phyloP scores from a whole-genome alignment of 1,140 invertebrate genomes.

The Mya arenaria region DNA sequence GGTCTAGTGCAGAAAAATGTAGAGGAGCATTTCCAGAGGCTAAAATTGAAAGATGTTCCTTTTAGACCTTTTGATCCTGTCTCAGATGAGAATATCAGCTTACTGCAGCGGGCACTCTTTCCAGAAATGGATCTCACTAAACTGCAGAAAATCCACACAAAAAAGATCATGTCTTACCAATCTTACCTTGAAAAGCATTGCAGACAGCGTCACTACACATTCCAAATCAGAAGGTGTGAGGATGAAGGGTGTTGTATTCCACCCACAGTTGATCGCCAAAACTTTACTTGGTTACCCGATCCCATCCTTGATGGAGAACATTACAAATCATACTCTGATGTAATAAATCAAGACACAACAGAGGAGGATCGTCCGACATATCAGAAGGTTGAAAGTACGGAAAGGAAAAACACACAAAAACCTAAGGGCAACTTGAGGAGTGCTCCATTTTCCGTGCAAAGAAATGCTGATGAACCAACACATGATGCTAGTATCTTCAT shows the following conservation, averaged over 20 bases:
- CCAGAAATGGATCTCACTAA: too few species aligned
- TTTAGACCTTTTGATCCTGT: too few species aligned
- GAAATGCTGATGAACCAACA: too few species aligned
- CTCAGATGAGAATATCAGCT: too few species aligned
- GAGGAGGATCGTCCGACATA: slow-evolving; percentile 47
- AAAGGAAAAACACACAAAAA: too few species aligned
- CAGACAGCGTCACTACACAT: slow-evolving; percentile 20
- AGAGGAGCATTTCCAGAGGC: slow-evolving; percentile 7
- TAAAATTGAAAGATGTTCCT: slow-evolving; percentile 42
- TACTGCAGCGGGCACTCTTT: too few species aligned
- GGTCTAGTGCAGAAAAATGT: slow-evolving; percentile 2
- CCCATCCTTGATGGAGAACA: slow-evolving; percentile 42
- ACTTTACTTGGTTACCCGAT: slow-evolving; percentile 51
- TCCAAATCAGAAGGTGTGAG: slow-evolving; percentile 51
- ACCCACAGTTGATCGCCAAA: neutral
- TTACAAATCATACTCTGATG: slow-evolving; percentile 45
- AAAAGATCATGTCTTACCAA: too few species aligned
- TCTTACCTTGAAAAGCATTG: slow-evolving; percentile 35
- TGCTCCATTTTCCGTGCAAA: too few species aligned
- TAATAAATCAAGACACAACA: slow-evolving; percentile 21
- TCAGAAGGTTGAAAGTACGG: slow-evolving; percentile 6
- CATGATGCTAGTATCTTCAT: too few species aligned
- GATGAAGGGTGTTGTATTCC: slow-evolving; percentile 37
- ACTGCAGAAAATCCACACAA: too few species aligned
- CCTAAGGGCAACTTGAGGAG: too few species aligned